Evolutionary conservation across 2,888 invertebrate genomes (phyloP).

Genomic region (Lasioglossum villosulum): DNA sequence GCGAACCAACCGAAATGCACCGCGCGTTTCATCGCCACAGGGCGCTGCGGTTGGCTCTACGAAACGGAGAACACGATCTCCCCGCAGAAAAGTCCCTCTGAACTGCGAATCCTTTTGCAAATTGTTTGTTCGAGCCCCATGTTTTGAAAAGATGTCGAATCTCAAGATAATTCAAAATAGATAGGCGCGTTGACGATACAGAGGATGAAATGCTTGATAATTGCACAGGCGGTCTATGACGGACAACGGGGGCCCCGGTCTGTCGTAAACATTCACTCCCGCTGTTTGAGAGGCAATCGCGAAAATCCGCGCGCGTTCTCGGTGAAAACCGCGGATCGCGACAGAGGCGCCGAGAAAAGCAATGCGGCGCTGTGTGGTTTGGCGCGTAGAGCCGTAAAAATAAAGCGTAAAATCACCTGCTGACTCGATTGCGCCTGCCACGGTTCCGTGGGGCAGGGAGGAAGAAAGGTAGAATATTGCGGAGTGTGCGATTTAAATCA

Average conservation of each 20-base stretch:
- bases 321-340: neutral
- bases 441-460: neutral
- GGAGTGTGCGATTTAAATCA: conserved; percentile 82
- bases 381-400: conserved; percentile 79
- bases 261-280: neutral
- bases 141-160: no score
- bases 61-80: neutral
- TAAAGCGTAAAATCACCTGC: conserved; percentile 82
- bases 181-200: neutral
- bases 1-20: conserved; percentile 57
- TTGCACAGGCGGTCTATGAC: neutral
- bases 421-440: conserved; percentile 78
- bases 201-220: neutral
- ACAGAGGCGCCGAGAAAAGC: neutral
- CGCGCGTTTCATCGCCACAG: conserved; percentile 55
- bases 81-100: neutral
- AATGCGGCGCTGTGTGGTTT: neutral
- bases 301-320: neutral
- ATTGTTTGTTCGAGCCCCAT: neutral
- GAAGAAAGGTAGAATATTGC: conserved; percentile 75
- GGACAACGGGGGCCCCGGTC: neutral
- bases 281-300: neutral
- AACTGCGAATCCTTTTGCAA: neutral
- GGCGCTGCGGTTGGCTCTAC: neutral
- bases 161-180: neutral